Conservation (phyloP, 2,888 invertebrate species). For the Lypha dubia region DNA sequence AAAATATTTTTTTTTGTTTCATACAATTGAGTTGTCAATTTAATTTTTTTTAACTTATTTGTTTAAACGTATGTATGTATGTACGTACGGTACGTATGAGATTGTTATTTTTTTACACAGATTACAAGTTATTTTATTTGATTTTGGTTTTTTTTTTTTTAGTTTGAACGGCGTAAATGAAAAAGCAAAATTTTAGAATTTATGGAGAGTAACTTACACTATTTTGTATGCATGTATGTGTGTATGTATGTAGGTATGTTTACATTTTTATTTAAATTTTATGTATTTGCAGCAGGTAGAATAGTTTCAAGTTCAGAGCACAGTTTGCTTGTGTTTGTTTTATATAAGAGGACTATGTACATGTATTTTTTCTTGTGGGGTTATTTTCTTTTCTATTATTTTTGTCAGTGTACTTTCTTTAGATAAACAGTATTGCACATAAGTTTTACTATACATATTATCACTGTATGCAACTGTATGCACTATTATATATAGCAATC, state of each 20-base stretch:
- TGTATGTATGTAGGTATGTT: too few relatives aligned
- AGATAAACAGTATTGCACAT: conserved; percentile 5
- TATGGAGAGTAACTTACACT: conserved; percentile 14
- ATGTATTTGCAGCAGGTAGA: conserved; percentile 63
- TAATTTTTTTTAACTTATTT: conserved; percentile 18
- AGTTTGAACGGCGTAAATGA: conserved; percentile 41
- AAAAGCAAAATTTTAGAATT: conserved; percentile 46
- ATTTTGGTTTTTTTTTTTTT: conserved; percentile 14
- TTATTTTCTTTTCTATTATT: background rate
- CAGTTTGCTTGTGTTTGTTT: conserved; percentile 40
- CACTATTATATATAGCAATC: too few relatives aligned
- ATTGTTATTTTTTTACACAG: conserved; percentile 24
- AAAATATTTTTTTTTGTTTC: conserved; percentile 29
- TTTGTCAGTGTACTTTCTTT: conserved; percentile 17
- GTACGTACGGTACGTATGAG: too few relatives aligned
- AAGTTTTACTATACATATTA: background rate
- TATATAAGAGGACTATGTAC: conserved; percentile 7
- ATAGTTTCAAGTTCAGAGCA: conserved; percentile 67
- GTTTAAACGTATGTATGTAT: conserved; percentile 25
- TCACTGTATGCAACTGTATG: background rate
- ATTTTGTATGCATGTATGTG: background rate
- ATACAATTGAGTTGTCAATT: conserved; percentile 61
- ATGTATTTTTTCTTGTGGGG: background rate
- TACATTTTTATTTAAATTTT: conserved; percentile 19
- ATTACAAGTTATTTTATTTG: background rate